Evolutionary conservation across 2,113 vertebrate genomes (phyloP), one percentile per base, ranked within the genome.

Genomic region (Glaucidium brasilianum): DNA sequence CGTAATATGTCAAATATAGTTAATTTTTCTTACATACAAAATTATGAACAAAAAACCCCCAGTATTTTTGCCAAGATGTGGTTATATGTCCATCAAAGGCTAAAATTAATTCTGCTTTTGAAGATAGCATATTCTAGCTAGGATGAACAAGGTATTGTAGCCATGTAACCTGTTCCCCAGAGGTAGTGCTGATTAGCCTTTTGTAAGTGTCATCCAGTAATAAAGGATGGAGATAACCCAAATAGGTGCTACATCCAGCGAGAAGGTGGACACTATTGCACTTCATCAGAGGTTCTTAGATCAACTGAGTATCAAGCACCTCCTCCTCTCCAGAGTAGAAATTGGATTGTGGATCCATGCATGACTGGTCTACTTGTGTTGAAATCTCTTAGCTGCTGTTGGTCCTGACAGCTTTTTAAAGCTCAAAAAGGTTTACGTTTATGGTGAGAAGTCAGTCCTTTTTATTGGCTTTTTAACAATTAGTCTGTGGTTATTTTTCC

Each of bases 291-390:
- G 3, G 10, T 52, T 85, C 52, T 55, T 43, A 32, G 12, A 9
- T 68, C 0, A 0, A 2, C n/a, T 69, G 22, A 10, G 15, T 79
- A 16, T 82, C 12, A 34, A 55, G 17, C 19, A 53, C 47, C 34
- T 88, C 34, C 4, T 69, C 9, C 58, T 69, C 35, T 39, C 7
- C 11, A 55, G 17, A 32, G 25, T 4, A 66, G 52, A 63, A 83
- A 37, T 3, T 47, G 29, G 18, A 18, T 25, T 63, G 34, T 47
- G 27, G 29, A 37, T 64, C 21, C 25, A 10, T 17, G 41, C 23
- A 8, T 21, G 25, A 63, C 37, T 30, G 23, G 18, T 75, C 47
- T 62, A 8, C 26, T 72, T 1, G 4, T 39, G 21, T 34, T 55
- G 55, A 86, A 91, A 80, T 59, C 22, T 47, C 18, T 73, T 60